Evolutionary conservation across 2,113 vertebrate genomes (phyloP), one percentile per base, ranked within the genome.

Genomic region (Salvelinus alpinus): DNA sequence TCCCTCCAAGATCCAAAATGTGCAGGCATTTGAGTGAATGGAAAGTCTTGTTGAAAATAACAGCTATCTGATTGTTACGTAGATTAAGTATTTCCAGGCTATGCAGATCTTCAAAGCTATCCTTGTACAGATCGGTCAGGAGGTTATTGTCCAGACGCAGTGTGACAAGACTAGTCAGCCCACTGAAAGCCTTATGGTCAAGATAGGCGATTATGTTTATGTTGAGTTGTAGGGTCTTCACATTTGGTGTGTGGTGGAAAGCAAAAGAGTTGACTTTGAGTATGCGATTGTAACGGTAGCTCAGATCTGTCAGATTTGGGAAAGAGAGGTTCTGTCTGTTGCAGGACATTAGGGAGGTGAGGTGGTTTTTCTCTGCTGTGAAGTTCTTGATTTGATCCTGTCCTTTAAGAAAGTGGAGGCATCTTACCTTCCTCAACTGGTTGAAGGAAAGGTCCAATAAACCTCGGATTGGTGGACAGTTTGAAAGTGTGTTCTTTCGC

Each of bases 141-240:
- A 95, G 93, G 78, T 96, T 97, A 78, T 95, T 95, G 84, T 95
- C 94, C 22, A 97, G 77, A 3, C 92, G 93, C n/a, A 97, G 90
- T 1, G 81, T 87, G 14, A 25, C 68, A 11, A 96, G 90, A 2
- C 54, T 0, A 2, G 0, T 27, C 1, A 97, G 88, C 1, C 92
- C 93, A 31, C 44, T 78, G 3, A 97, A 89, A 0, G 93, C 91
- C 0, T 74, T 4, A 0, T 0, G 85, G 59, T 89, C 1, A 3
- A 97, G 51, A 75, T 83, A 87, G 1, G 93, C 93, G 60, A 97
- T 89, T 3, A 57, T 57, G 54, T 57, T 57, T 57, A 57, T 57
- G 16, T 57, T 57, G 16, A 57, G 54, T 57, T 57, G 13, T 57
- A 57, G 54, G 54, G 54, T 57, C 54, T 4, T 57, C 4, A 57